Base-by-base conservation (phyloP, 2,797 vertebrate genomes). In the Malacoctenus gilli region DNA sequence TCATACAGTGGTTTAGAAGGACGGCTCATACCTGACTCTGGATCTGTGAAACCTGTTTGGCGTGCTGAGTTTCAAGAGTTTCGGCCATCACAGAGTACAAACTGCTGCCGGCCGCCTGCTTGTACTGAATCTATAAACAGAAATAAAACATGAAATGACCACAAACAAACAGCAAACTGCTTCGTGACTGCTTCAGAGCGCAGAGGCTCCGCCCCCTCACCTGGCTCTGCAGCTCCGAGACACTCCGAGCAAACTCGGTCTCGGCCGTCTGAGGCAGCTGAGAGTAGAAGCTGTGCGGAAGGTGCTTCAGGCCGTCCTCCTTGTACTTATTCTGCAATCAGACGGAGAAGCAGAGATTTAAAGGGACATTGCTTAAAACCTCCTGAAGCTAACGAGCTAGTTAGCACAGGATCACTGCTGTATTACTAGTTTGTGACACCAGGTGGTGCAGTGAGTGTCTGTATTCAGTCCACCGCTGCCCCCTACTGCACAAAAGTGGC, bases 41-140 rank as follows among this genome's bases (percentile, higher is more conserved):
- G 21, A 94, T 88, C 47, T 92, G 82, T 0, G 91, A 89, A 4
- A 90, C 78, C 80, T 95, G 88, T 82, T 89, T 93, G 6, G 94
- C 93, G 52, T 94, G 93, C 4, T 91, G 93, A 3, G 92, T 97
- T 48, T 97, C 94, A 52, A 95, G 89, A 10, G 95, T 95, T 44
- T 93, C 90, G 4, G 94, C 86, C 91, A 97, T 94, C 82, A 85
- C 89, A 20, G 93, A 94, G 84, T 93, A 95, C 20, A 96, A 82
- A 59, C 84, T 86, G 49, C 89, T 89, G 53, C 89, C 59, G 53
- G 91, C 83, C 0, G 67, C 86, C 60, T 86, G 90, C 88, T 91
- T 95, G 57, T 97, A 96, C 64, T 94, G 93, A 4, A 71, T 79
- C 95, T 96, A 32, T 2, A 32, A 32, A 32, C 8, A 32, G 12